Conservation (phyloP, 2,797 vertebrate species). For the Jordanella pulchra region DNA sequence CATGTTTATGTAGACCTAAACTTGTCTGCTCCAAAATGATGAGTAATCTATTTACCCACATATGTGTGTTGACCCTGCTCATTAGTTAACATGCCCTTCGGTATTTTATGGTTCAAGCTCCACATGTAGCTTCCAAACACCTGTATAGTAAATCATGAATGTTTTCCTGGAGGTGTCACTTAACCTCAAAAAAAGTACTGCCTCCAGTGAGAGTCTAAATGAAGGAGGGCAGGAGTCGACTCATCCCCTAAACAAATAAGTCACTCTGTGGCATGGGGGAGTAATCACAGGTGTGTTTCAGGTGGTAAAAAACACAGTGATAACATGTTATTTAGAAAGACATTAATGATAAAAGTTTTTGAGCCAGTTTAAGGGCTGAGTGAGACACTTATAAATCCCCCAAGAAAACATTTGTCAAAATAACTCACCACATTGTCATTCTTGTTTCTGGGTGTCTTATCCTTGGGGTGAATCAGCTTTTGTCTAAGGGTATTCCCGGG, state of each 20-base stretch:
- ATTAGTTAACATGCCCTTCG: slow-evolving; percentile 52
- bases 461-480: too few species aligned
- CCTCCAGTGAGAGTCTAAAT: slow-evolving; percentile 31
- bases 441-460: too few species aligned
- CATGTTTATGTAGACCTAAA: background rate
- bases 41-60: slow-evolving; percentile 39
- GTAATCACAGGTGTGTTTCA: slow-evolving; percentile 12
- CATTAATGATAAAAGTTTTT: background rate
- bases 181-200: slow-evolving; percentile 46
- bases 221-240: slow-evolving; percentile 3
- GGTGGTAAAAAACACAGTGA: background rate
- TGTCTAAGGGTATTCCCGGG: too few species aligned
- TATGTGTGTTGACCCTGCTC: slow-evolving; percentile 50
- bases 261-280: slow-evolving; percentile 8
- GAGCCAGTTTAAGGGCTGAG: background rate
- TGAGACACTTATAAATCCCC: background rate
- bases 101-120: slow-evolving; percentile 61
- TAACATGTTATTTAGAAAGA: slow-evolving; percentile 9
- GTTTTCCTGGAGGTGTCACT: slow-evolving; percentile 55
- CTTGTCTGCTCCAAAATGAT: slow-evolving; percentile 11
- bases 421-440: too few species aligned
- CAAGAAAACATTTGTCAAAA: background rate
- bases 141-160: slow-evolving; percentile 77
- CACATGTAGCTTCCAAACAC: slow-evolving; percentile 68
- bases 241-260: slow-evolving; percentile 3